Conservation (phyloP, 1,140 invertebrate genomes). For the Coenobita brevimanus region DNA sequence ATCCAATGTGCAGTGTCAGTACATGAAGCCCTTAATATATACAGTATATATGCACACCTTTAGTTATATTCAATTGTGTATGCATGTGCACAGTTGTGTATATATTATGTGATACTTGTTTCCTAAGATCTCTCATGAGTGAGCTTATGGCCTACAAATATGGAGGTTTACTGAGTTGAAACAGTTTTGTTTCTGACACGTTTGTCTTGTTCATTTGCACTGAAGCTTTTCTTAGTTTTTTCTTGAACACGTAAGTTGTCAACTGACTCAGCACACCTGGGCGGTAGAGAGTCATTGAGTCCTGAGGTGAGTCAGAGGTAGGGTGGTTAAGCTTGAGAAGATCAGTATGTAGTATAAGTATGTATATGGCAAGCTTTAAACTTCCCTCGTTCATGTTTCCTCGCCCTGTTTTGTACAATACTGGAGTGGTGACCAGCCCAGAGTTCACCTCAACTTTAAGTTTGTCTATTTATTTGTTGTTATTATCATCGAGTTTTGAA, state of each 20-base stretch:
- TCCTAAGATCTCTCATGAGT: slow-evolving; percentile 16
- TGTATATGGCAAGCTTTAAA: slow-evolving; percentile 37
- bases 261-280: neutral
- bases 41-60: too few species aligned
- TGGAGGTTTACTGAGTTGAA: slow-evolving; percentile 22
- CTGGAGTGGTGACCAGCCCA: neutral
- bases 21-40: too few species aligned
- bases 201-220: neutral
- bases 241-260: neutral
- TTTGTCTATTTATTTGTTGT: too few species aligned
- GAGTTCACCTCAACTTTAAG: too few species aligned
- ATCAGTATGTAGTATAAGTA: too few species aligned
- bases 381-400: neutral
- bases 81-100: too few species aligned
- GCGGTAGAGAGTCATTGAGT: too few species aligned
- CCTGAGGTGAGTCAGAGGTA: too few species aligned
- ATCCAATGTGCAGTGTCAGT: too few species aligned
- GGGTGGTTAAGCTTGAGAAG: too few species aligned
- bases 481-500: neutral
- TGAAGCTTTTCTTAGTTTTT: slow-evolving; percentile 33
- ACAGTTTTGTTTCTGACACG: slow-evolving; percentile 42
- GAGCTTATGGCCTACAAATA: neutral
- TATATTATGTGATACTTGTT: slow-evolving; percentile 39
- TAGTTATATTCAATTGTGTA: too few species aligned
- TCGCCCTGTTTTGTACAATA: slow-evolving; percentile 31